Base-by-base conservation (phyloP, 2,888 invertebrate species). In the Rosalia funebris region DNA sequence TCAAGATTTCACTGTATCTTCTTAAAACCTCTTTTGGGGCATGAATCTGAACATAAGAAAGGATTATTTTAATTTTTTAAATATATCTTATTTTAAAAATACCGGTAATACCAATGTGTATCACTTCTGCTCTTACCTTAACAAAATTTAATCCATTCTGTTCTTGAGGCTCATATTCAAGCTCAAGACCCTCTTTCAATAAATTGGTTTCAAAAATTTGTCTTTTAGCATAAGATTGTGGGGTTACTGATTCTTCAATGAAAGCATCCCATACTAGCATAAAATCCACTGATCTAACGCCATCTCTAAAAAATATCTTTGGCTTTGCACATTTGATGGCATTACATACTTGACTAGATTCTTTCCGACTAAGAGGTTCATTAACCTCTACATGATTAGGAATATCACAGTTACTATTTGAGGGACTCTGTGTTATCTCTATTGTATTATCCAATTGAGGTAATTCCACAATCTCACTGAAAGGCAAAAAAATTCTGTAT, bases 1-100 rank as follows among this genome's bases (percentile, higher is more conserved):
- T 96, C 71, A 96, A 85, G 73, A 96, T 92, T 82, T 97, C 97
- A 62, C 94, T 90, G 82, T 96, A 96, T 71, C 94, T 87, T 69
- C 90, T 86, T 48, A 96, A 82, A 3, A 96, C 93, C 76, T 91
- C 87, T 70, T 87, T 82, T 0, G 96, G 94, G 0, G 94, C 93
- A 81, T 96, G 94, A 60, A 97, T 87, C 88, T 96, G 77, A 48
- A 84, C n/a, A n/a, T n/a, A n/a, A n/a, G 83, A 50, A 58, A n/a
- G n/a, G n/a, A n/a, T n/a, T n/a, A n/a, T n/a, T n/a, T n/a, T n/a
- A n/a, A n/a, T n/a, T n/a, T n/a, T n/a, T n/a, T n/a, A n/a, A n/a
- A n/a, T n/a, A n/a, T n/a, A n/a, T n/a, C n/a, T n/a, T n/a, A n/a
- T n/a, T n/a, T n/a, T n/a, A n/a, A n/a, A n/a, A n/a, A n/a, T n/a